Percentiles rank a stretch among this genome's conserved stretches.
phyloP scores from a whole-genome alignment of 2,797 vertebrate species.

The Meda fulgida region DNA sequence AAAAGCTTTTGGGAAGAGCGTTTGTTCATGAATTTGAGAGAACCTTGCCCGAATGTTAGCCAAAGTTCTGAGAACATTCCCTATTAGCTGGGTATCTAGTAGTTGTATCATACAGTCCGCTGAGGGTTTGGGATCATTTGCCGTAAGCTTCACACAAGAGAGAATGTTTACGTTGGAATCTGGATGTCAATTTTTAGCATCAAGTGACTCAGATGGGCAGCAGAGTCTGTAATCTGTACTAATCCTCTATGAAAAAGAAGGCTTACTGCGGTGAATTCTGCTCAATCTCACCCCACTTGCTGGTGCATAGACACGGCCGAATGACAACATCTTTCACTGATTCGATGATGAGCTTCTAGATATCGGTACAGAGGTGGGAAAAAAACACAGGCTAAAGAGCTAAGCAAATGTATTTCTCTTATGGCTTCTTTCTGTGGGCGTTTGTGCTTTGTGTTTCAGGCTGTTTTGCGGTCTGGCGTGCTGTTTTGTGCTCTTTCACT shows the following conservation, averaged over 20 bases:
- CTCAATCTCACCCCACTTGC: slow-evolving; percentile 8
- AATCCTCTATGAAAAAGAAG: slow-evolving; percentile 48
- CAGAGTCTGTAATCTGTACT: slow-evolving; percentile 29
- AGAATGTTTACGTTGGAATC: slow-evolving; percentile 35
- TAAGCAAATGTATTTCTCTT: slow-evolving; percentile 13
- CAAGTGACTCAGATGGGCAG: slow-evolving; percentile 18
- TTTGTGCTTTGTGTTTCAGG: slow-evolving; percentile 33
- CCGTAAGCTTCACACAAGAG: slow-evolving; percentile 21
- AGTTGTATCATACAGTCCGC: neutral
- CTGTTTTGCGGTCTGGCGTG: slow-evolving; percentile 17
- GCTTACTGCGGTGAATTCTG: slow-evolving; percentile 36
- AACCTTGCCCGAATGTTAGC: neutral
- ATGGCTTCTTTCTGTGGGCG: slow-evolving; percentile 22
- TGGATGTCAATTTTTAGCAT: slow-evolving; percentile 22
- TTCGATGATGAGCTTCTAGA: slow-evolving; percentile 10
- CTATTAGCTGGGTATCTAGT: neutral
- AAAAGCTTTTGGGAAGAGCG: too few species aligned
- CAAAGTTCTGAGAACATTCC: neutral
- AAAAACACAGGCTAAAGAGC: neutral
- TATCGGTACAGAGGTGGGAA: neutral
- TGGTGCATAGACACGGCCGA: neutral
- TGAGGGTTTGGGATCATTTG: slow-evolving; percentile 23
- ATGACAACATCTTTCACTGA: neutral
- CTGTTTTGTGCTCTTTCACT: slow-evolving; percentile 17
- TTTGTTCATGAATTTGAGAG: neutral